These are phyloP conservation scores for Hirtodrosophila cameraria DNA, from an alignment of 2,888 invertebrate genomes.

Conservation along the genomic window DNA sequence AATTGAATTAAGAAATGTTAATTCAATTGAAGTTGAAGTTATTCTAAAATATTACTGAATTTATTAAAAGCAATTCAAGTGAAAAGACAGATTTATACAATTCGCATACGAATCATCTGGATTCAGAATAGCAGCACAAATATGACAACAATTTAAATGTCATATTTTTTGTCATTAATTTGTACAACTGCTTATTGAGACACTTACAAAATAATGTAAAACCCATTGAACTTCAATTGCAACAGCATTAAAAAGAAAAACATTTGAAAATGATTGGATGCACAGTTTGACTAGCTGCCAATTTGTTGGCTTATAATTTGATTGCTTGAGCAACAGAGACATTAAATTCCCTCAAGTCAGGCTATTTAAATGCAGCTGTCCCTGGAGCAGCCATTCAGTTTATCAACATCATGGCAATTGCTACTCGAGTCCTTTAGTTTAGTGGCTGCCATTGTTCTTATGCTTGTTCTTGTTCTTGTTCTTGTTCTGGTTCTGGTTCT, in stretches of 20 bases:
- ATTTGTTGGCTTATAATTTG: constrained; percentile 13
- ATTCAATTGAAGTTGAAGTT: too few relatives aligned
- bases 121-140: too few relatives aligned
- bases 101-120: too few relatives aligned
- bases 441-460: constrained; percentile 35
- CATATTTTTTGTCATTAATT: too few relatives aligned
- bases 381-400: constrained; percentile 25
- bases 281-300: constrained; percentile 1
- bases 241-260: background rate
- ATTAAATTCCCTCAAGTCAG: constrained; percentile 5
- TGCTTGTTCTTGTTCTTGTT: background rate
- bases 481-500: too few relatives aligned
- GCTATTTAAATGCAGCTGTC: constrained; percentile 34
- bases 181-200: too few relatives aligned
- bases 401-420: constrained; percentile 50
- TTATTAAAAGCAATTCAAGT: too few relatives aligned
- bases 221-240: background rate
- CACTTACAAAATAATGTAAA: background rate
- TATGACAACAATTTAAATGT: too few relatives aligned
- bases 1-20: too few relatives aligned
- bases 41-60: too few relatives aligned
- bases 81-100: too few relatives aligned
- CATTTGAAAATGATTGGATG: background rate
- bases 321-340: constrained; percentile 1
- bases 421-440: constrained; percentile 49